A percentile compares a stretch with the other conserved stretches of the same genome.
phyloP scores from a whole-genome alignment of 2,888 invertebrate species.

The Chrysolina oricalcia region DNA sequence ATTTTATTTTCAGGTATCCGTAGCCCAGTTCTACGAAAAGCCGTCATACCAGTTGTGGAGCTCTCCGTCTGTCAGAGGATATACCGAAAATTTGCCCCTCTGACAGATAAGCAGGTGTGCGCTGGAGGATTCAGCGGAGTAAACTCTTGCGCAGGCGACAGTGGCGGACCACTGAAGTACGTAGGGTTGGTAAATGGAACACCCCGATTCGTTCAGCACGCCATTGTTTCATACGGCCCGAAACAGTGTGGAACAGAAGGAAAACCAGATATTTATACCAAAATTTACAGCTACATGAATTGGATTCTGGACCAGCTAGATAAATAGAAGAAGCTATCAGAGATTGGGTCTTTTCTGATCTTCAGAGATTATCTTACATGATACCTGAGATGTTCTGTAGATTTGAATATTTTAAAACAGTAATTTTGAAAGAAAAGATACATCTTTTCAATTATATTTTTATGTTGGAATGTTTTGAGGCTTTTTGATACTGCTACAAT shows the following conservation, averaged over 20 bases:
- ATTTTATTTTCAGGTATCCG: conserved; percentile 59
- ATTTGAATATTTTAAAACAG: too few relatives aligned
- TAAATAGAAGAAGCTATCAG: conserved; percentile 18
- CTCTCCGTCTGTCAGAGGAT: conserved; percentile 63
- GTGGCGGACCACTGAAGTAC: conserved; percentile 78
- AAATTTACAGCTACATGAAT: conserved; percentile 75
- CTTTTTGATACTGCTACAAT: too few relatives aligned
- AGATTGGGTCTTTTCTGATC: too few relatives aligned
- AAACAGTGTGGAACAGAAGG: conserved; percentile 69
- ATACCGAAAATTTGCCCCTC: conserved; percentile 61
- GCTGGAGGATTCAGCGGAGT: conserved; percentile 77
- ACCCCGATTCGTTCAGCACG: conserved; percentile 73
- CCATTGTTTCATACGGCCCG: conserved; percentile 72
- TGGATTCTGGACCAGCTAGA: conserved; percentile 76
- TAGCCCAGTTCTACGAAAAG: conserved; percentile 69
- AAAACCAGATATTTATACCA: conserved; percentile 81
- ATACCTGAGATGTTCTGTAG: too few relatives aligned
- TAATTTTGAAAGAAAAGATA: too few relatives aligned
- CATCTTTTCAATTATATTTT: too few relatives aligned
- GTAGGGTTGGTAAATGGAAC: conserved; percentile 67
- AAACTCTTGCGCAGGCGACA: conserved; percentile 81
- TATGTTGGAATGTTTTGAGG: too few relatives aligned
- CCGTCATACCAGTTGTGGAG: conserved; percentile 68
- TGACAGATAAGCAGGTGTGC: conserved; percentile 74
- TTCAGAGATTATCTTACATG: too few relatives aligned